These are phyloP conservation scores for Leptatherina wallacei DNA, from an alignment of 2,797 vertebrate genomes.

Conservation along the genomic window DNA sequence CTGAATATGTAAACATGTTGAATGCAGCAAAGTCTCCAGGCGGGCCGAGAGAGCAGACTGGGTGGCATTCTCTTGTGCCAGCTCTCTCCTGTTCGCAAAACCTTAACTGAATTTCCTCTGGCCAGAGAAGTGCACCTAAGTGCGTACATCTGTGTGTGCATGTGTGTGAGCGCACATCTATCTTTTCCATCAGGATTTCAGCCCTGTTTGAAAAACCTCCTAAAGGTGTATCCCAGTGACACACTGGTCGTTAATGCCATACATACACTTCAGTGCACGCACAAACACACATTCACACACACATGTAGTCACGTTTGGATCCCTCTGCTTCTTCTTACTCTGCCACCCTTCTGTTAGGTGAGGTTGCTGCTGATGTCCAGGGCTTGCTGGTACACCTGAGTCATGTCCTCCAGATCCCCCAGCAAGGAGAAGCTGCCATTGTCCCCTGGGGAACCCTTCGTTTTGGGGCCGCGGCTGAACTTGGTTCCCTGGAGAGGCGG, in stretches of 20 bases:
- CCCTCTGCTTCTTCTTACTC: constrained; percentile 46
- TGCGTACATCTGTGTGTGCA: constrained; percentile 48
- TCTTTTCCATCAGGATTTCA: constrained; percentile 65
- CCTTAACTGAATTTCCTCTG: constrained; percentile 57
- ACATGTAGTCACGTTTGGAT: constrained; percentile 37
- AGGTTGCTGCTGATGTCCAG: constrained; percentile 98
- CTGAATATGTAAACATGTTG: constrained; percentile 87
- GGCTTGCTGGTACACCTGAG: constrained; percentile 99
- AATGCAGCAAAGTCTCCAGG: constrained; percentile 80
- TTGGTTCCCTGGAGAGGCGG: constrained; percentile 90
- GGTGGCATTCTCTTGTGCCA: constrained; percentile 69
- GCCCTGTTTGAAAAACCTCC: constrained; percentile 52
- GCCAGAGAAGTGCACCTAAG: constrained; percentile 63
- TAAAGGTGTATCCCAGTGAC: constrained; percentile 82
- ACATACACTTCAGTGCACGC: constrained; percentile 53
- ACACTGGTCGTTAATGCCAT: constrained; percentile 83
- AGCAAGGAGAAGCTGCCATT: constrained; percentile 98
- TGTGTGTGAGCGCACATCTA: constrained; percentile 52
- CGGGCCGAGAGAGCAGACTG: constrained; percentile 65
- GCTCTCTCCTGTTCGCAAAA: constrained; percentile 54
- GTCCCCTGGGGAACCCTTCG: constrained; percentile 89
- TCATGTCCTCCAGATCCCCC: constrained; percentile 98
- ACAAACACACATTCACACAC: constrained; percentile 16
- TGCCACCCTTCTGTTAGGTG: constrained; percentile 82
- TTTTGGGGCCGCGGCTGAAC: constrained; percentile 85